These are phyloP conservation scores for Mycogona germanica DNA, from an alignment of 2,888 invertebrate genomes.

Conservation along the genomic window DNA sequence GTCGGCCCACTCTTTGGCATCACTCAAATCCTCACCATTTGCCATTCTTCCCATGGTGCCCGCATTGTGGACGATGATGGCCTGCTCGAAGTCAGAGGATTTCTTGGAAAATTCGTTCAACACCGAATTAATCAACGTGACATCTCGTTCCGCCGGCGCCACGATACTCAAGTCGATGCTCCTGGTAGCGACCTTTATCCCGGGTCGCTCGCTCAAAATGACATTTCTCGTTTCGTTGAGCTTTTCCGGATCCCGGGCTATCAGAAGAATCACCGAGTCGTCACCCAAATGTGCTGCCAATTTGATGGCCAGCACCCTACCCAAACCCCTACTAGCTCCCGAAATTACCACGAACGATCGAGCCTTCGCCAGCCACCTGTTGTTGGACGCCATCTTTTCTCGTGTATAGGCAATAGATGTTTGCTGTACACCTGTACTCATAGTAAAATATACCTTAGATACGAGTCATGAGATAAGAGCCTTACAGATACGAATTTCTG, in stretches of 20 bases:
- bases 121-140: constrained; percentile 25
- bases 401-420: too few relatives aligned
- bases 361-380: constrained; percentile 24
- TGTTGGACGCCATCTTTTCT: too few relatives aligned
- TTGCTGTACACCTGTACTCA: too few relatives aligned
- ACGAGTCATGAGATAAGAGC: too few relatives aligned
- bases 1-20: constrained; percentile 47
- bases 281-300: constrained; percentile 51
- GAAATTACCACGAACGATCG: constrained; percentile 49
- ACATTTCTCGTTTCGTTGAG: not conserved
- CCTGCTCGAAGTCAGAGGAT: constrained; percentile 45
- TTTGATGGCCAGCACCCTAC: constrained; percentile 60
- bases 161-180: constrained; percentile 24
- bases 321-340: constrained; percentile 82
- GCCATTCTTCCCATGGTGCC: constrained; percentile 64
- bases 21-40: constrained; percentile 49
- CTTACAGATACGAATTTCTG: too few relatives aligned
- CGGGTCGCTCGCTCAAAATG: not conserved
- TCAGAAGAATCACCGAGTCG: constrained; percentile 56
- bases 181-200: constrained; percentile 1
- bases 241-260: constrained; percentile 41
- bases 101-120: not conserved
- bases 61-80: constrained; percentile 76
- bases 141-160: constrained; percentile 32
- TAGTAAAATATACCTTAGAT: too few relatives aligned